Base-by-base conservation (phyloP, 2,113 vertebrate species). In the Hemibagrus wyckioides region DNA sequence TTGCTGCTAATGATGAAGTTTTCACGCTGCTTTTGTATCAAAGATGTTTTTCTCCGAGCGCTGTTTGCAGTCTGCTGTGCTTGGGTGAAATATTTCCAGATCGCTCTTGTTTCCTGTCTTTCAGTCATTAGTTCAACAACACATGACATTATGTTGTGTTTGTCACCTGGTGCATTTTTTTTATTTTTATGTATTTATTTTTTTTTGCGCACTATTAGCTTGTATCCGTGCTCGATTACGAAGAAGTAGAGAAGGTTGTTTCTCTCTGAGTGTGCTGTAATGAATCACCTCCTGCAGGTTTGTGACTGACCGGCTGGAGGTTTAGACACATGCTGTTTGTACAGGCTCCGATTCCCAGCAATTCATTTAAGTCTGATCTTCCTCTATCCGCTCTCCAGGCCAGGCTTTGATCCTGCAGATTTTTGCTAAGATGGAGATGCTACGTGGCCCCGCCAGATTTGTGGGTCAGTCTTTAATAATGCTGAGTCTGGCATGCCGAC, bases 391-490 rank as follows among this genome's bases (percentile, higher is more conserved):
- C 25, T 82, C 39, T 6, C 52, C 69, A 61, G 83, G 33, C 23
- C 54, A 30, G 39, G 50, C 28, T 57, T 71, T 71, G 30, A 59
- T 59, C 52, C 25, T n/a, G 15, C 23, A 23, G 39, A 3, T 82
- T 67, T 57, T 10, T 69, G 44, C 33, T 8, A 13, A 67, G 48
- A 56, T 11, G 25, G 36, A 75, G 52, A 39, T 6, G 30, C 4
- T 36, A 44, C 10, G 4, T 30, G 23, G 25, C 14, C n/a, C 50
- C 3, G 25, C 15, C 44, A 41, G 48, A 56, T 56, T 57, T 48
- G 65, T 84, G 63, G 82, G 44, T 71, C 63, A 25, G 21, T 71
- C n/a, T n/a, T 67, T 41, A 57, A 54, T 84, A 73, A 73, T 28
- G 44, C 14, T 1, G 28, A 30, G 54, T 41, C 28, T 15, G 36